Conservation (phyloP, 2,888 invertebrate species). For the Campopleginae sp. region DNA sequence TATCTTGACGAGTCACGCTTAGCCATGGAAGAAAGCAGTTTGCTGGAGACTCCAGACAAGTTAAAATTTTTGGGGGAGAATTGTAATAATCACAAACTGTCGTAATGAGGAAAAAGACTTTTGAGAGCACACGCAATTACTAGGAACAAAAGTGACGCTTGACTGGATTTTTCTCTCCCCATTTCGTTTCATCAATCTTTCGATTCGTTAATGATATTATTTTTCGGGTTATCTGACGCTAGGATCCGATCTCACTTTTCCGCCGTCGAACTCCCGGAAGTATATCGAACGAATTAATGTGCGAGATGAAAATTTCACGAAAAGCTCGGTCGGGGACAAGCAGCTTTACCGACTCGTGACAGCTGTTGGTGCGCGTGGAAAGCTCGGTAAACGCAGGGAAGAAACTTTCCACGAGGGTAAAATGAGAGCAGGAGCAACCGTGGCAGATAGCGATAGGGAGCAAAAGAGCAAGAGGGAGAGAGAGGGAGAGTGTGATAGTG, state of each 20-base stretch:
- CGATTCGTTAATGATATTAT: background rate
- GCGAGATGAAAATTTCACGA: background rate
- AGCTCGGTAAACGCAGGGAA: slow-evolving; percentile 34
- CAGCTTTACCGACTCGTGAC: slow-evolving; percentile 66
- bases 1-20: slow-evolving; percentile 81
- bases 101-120: background rate
- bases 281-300: slow-evolving; percentile 14
- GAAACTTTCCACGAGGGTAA: slow-evolving; percentile 19
- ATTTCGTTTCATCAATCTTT: background rate
- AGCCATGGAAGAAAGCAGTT: slow-evolving; percentile 74
- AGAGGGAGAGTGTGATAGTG: slow-evolving; percentile 33
- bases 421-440: slow-evolving; percentile 9
- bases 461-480: background rate
- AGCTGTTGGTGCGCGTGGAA: slow-evolving; percentile 53
- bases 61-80: slow-evolving; percentile 47
- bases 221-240: slow-evolving; percentile 67
- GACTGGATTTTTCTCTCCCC: background rate
- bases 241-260: slow-evolving; percentile 70
- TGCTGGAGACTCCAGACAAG: slow-evolving; percentile 72
- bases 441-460: background rate
- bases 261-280: slow-evolving; percentile 53
- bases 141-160: too few relatives aligned
- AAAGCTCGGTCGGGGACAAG: slow-evolving; percentile 37
- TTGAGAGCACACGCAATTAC: background rate
- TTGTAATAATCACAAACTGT: background rate